Evolutionary conservation across 1,140 invertebrate genomes (phyloP), one percentile per base, ranked within the genome.

Genomic region (Megalopta genalis): DNA sequence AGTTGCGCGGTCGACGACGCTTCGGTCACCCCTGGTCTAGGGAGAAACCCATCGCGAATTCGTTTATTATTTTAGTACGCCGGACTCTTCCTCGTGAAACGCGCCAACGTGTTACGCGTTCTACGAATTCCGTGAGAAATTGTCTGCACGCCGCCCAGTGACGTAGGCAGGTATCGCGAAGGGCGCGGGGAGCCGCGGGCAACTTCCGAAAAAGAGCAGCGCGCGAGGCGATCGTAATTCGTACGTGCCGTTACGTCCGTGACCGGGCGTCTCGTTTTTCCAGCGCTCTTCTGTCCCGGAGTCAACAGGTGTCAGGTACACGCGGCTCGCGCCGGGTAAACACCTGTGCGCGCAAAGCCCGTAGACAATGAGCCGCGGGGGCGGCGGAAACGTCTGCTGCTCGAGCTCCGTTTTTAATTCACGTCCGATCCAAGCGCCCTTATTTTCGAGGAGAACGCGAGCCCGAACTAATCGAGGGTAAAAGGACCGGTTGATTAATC

Each of bases 301-400:
- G 73, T 75, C 83, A 85, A 85, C 83, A 85, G 83, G 83, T 85
- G 83, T 84, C 78, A 76, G 27, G 54, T 74, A 77, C 69, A 37
- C 10, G 46, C 23, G 67, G 14, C 21, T 54, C 37, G 65, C 46
- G 46, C 63, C 59, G 66, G 59, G 42, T 78, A 60, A 72, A 84
- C 73, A 72, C 49, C 67, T 72, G 52, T 59, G 39, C 23, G 60
- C 70, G 32, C 70, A n/a, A 46, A n/a, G 21, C 49, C 54, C 52
- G 49, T 39, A 8, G 54, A 76, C 54, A 70, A 82, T 69, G 69
- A 42, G 64, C 32, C 69, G 27, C 74, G 68, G 27, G 82, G 32
- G 32, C 52, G 42, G 42, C 42, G 10, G 9, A 3, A 10, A 14
- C 42, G 14, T 46, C 42, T 46, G 10, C 14, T 3, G 0, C 42